Percentiles rank a stretch among this genome's conserved stretches.
Evolutionary conservation across 2,888 invertebrate genomes (phyloP).

Genomic region (Furcula furcula): DNA sequence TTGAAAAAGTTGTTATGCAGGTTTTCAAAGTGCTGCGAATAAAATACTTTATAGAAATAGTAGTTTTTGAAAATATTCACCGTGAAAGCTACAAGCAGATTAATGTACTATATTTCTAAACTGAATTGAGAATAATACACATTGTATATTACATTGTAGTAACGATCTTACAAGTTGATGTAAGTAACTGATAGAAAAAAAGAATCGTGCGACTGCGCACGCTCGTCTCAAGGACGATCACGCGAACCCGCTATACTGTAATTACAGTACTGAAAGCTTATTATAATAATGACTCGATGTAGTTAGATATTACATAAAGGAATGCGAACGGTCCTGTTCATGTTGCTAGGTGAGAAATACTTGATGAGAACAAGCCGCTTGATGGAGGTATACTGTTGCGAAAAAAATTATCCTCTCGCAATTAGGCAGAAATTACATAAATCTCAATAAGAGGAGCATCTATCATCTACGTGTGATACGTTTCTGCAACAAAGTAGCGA

Average conservation of each 20-base stretch:
- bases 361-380: conserved; percentile 22
- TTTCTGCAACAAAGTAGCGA: not conserved
- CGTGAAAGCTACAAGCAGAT: too few species aligned
- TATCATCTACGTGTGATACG: too few species aligned
- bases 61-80: too few species aligned
- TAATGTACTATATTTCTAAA: too few species aligned
- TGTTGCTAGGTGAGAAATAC: conserved; percentile 36
- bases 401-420: not conserved
- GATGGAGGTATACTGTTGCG: conserved; percentile 34
- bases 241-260: conserved; percentile 42
- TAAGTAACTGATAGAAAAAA: conserved; percentile 41
- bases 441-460: too few species aligned
- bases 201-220: conserved; percentile 61
- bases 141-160: too few species aligned
- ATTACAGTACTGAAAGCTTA: conserved; percentile 55
- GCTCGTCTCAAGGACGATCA: conserved; percentile 63
- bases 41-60: too few species aligned
- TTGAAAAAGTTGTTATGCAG: too few species aligned
- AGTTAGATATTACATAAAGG: conserved; percentile 57
- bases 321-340: conserved; percentile 57
- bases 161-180: conserved; percentile 40
- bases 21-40: too few species aligned
- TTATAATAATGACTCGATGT: conserved; percentile 56
- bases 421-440: too few species aligned
- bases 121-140: too few species aligned